Evolutionary conservation across 2,797 vertebrate species (phyloP).

Genomic region (Paguma larvata): DNA sequence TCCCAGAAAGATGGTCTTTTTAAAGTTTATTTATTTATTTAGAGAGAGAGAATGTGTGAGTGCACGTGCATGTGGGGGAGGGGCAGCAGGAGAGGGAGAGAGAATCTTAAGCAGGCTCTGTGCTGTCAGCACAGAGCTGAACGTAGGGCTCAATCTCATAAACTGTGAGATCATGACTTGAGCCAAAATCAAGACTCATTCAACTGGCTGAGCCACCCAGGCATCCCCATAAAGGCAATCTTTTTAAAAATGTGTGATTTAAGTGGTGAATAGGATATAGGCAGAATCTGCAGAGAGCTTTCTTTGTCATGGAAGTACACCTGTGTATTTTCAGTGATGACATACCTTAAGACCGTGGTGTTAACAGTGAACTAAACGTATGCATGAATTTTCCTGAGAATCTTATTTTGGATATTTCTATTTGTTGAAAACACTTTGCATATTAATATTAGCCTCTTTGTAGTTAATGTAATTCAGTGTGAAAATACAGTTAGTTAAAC

Average conservation of each 20-base stretch:
- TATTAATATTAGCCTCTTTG: slow-evolving; percentile 32
- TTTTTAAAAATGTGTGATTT: slow-evolving; percentile 18
- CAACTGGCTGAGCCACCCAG: too few relatives aligned
- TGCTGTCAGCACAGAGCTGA: too few relatives aligned
- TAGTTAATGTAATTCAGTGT: slow-evolving; percentile 35
- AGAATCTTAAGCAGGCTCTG: too few relatives aligned
- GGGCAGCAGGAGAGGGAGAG: too few relatives aligned
- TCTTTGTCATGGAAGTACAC: background rate
- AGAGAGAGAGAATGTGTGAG: too few relatives aligned
- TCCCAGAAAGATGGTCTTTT: background rate
- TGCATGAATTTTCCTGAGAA: background rate
- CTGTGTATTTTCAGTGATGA: background rate
- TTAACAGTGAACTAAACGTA: background rate
- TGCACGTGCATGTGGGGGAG: too few relatives aligned
- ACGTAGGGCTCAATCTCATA: too few relatives aligned
- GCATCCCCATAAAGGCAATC: background rate
- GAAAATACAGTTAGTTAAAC: slow-evolving; percentile 53
- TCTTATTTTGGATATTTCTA: background rate
- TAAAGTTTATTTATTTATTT: background rate
- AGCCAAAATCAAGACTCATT: too few relatives aligned
- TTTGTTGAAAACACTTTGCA: slow-evolving; percentile 49
- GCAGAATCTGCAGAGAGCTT: slow-evolving; percentile 30
- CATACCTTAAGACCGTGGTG: background rate
- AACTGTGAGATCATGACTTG: too few relatives aligned
- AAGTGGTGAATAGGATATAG: background rate